phyloP scores from a whole-genome alignment of 2,797 vertebrate species.

The Microctenopoma stevenorrisi region DNA sequence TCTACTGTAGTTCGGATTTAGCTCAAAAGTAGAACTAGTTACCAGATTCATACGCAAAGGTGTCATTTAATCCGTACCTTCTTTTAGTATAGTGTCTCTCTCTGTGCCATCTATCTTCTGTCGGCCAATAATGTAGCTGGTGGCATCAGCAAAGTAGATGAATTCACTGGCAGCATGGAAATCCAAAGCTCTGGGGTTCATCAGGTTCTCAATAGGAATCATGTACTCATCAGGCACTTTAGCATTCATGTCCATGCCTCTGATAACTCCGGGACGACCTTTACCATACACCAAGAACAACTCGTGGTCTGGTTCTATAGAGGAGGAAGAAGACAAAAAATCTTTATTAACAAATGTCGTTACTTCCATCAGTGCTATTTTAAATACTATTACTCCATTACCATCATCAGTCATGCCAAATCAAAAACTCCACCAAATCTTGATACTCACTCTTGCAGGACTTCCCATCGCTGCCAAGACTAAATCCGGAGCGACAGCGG shows the following conservation, averaged over 20 bases:
- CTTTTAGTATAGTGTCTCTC: slow-evolving; percentile 94
- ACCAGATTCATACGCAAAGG: background rate
- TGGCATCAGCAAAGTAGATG: slow-evolving; percentile 98
- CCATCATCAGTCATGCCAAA: slow-evolving; percentile 9
- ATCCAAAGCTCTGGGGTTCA: slow-evolving; percentile 96
- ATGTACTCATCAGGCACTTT: slow-evolving; percentile 97
- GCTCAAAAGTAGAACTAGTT: slow-evolving; percentile 1
- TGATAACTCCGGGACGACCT: slow-evolving; percentile 95
- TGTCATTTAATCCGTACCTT: slow-evolving; percentile 81
- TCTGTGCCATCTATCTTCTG: slow-evolving; percentile 97
- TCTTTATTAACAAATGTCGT: background rate
- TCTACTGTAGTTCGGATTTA: slow-evolving; percentile 1
- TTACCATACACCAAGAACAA: slow-evolving; percentile 96
- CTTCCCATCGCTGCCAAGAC: slow-evolving; percentile 95
- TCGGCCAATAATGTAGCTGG: slow-evolving; percentile 95
- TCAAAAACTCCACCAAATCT: background rate
- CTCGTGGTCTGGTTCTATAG: slow-evolving; percentile 94
- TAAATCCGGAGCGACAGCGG: slow-evolving; percentile 96
- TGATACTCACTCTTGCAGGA: slow-evolving; percentile 96
- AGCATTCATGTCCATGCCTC: slow-evolving; percentile 96
- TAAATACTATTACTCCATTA: background rate
- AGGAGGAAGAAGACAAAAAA: background rate
- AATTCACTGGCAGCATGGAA: slow-evolving; percentile 94
- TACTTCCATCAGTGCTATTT: background rate
- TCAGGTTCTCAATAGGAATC: slow-evolving; percentile 98